Conservation (phyloP, 2,888 invertebrate genomes). For the Tinea semifulvella region DNA sequence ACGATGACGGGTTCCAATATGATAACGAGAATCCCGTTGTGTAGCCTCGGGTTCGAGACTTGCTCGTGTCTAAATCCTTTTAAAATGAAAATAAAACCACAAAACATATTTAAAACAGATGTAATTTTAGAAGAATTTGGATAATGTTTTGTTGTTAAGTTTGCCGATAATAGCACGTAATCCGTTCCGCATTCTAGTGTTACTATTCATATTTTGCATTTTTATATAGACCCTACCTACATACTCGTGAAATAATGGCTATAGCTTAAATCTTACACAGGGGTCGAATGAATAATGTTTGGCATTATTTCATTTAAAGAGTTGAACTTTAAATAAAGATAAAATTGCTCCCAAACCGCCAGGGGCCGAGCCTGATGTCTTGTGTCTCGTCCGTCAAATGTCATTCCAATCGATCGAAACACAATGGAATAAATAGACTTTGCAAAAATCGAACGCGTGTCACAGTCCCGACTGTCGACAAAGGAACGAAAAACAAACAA, state of each 20-base stretch:
- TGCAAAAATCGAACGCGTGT: slow-evolving; percentile 63
- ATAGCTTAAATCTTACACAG: too few species aligned
- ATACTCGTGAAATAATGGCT: too few species aligned
- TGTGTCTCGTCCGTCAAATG: slow-evolving; percentile 45
- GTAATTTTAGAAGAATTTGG: neutral
- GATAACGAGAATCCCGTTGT: slow-evolving; percentile 64
- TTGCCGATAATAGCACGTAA: too few species aligned
- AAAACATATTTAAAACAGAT: slow-evolving; percentile 1
- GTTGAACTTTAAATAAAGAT: slow-evolving; percentile 8
- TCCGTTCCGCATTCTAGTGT: too few species aligned
- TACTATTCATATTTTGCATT: too few species aligned
- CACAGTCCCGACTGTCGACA: slow-evolving; percentile 48
- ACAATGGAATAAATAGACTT: slow-evolving; percentile 59
- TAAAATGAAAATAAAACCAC: slow-evolving; percentile 11
- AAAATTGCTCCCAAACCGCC: neutral
- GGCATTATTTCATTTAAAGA: neutral
- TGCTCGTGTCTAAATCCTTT: slow-evolving; percentile 21
- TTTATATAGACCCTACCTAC: too few species aligned
- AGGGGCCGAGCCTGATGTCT: slow-evolving; percentile 6
- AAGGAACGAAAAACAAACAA: slow-evolving; percentile 60
- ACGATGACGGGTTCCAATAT: slow-evolving; percentile 50
- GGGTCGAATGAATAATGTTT: too few species aligned
- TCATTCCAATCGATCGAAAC: slow-evolving; percentile 43
- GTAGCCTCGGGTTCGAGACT: slow-evolving; percentile 42
- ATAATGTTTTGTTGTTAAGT: too few species aligned